phyloP scores from a whole-genome alignment of 2,797 vertebrate genomes.

The Myiothlypis chrysogaster region DNA sequence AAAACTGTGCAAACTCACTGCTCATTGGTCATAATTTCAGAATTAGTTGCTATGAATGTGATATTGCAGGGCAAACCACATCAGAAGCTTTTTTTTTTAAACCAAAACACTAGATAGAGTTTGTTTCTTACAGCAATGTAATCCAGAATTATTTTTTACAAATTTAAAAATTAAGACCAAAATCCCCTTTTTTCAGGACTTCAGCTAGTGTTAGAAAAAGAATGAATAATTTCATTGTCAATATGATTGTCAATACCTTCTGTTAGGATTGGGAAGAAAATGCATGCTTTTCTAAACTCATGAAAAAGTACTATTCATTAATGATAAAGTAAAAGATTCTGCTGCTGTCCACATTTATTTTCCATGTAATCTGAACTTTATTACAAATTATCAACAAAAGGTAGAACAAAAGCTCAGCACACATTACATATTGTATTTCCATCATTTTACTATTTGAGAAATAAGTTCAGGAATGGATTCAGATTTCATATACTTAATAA shows the following conservation, averaged over 20 bases:
- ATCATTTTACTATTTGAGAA: background rate
- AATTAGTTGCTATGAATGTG: background rate
- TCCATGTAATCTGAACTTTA: background rate
- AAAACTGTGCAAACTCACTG: background rate
- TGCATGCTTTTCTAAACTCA: background rate
- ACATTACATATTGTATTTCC: background rate
- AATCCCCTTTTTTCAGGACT: background rate
- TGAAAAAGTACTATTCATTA: background rate
- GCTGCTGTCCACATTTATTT: background rate
- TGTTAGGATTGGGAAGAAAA: background rate
- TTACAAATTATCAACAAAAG: background rate
- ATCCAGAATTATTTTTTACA: background rate
- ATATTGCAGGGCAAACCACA: background rate
- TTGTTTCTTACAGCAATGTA: background rate
- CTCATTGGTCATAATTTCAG: background rate
- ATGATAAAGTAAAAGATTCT: background rate
- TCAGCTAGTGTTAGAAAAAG: background rate
- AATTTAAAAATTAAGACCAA: background rate
- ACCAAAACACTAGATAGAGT: background rate
- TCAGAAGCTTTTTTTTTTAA: background rate
- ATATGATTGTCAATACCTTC: background rate
- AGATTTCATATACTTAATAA: background rate
- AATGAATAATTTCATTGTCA: background rate
- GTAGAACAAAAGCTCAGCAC: rapidly evolving
- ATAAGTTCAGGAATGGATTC: background rate